These are phyloP conservation scores for Emydoidea blandingii DNA, from an alignment of 2,797 vertebrate genomes.

Conservation along the genomic window DNA sequence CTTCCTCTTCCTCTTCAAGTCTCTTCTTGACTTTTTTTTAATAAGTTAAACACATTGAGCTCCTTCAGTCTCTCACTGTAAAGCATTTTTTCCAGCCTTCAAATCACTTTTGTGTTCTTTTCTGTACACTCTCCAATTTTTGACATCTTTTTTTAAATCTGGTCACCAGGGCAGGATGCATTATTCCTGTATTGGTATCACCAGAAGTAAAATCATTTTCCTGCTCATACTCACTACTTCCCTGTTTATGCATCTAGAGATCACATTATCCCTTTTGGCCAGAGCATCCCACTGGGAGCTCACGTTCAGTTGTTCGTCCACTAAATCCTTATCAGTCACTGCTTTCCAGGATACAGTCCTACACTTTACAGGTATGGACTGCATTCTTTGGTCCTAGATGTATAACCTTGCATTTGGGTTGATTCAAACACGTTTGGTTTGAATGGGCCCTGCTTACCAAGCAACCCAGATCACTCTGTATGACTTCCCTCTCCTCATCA, in stretches of 20 bases:
- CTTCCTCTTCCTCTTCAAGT: not conserved
- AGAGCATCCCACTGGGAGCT: too few relatives aligned
- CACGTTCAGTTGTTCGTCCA: not conserved
- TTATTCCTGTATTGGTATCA: not conserved
- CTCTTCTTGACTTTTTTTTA: not conserved
- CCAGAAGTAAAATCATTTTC: not conserved
- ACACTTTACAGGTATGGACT: not conserved
- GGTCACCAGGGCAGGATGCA: not conserved
- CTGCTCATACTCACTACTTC: not conserved
- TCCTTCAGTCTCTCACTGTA: not conserved
- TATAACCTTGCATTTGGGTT: not conserved
- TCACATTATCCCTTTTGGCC: not conserved
- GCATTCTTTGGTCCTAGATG: not conserved
- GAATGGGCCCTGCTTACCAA: not conserved
- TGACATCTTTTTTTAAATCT: not conserved
- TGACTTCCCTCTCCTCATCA: not conserved
- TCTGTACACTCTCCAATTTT: not conserved
- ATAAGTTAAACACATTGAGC: not conserved
- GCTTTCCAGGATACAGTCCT: not conserved
- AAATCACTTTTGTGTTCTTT: not conserved
- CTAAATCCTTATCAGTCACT: not conserved
- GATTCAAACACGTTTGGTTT: not conserved
- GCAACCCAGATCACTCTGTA: not conserved
- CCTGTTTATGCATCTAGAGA: not conserved
- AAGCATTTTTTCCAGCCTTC: not conserved